A percentile compares a stretch with the other conserved stretches of the same genome.
Conservation (phyloP, 2,888 invertebrate genomes). For the Lymantria dispar region DNA sequence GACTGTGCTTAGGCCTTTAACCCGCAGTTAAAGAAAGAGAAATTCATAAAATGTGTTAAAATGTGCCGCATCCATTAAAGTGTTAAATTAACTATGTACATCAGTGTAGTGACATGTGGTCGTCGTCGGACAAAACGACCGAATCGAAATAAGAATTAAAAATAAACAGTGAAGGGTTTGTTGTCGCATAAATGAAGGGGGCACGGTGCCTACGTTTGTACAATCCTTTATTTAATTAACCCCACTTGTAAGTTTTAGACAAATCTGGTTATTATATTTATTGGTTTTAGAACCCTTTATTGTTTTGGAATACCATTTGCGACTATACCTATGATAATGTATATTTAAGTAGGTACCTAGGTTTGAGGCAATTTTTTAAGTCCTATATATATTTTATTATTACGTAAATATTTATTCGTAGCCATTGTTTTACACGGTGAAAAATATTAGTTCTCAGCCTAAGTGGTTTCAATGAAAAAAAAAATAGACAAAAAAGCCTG, state of each 20-base stretch:
- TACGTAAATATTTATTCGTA: no score
- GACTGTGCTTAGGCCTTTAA: no score
- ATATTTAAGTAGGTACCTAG: no score
- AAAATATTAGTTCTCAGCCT: no score
- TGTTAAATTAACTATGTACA: constrained; percentile 21
- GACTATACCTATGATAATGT: no score
- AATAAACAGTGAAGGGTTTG: constrained; percentile 36
- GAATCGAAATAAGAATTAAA: constrained; percentile 56
- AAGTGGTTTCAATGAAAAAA: neutral
- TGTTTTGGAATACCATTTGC: neutral
- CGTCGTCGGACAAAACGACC: constrained; percentile 60
- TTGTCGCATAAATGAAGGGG: constrained; percentile 27
- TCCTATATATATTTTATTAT: no score
- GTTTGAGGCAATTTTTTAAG: no score
- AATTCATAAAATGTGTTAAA: constrained; percentile 3
- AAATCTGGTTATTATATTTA: constrained; percentile 14
- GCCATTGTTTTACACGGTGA: no score
- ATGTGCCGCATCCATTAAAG: constrained; percentile 49
- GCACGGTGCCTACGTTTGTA: constrained; percentile 9
- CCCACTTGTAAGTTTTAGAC: constrained; percentile 24
- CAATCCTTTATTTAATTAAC: constrained; percentile 30
- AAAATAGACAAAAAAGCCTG: neutral
- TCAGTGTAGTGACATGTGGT: constrained; percentile 60
- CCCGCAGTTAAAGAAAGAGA: no score
- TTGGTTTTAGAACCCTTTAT: constrained; percentile 18